These are phyloP conservation scores for Scalopus aquaticus DNA, from an alignment of 2,113 vertebrate species.

Conservation along the genomic window DNA sequence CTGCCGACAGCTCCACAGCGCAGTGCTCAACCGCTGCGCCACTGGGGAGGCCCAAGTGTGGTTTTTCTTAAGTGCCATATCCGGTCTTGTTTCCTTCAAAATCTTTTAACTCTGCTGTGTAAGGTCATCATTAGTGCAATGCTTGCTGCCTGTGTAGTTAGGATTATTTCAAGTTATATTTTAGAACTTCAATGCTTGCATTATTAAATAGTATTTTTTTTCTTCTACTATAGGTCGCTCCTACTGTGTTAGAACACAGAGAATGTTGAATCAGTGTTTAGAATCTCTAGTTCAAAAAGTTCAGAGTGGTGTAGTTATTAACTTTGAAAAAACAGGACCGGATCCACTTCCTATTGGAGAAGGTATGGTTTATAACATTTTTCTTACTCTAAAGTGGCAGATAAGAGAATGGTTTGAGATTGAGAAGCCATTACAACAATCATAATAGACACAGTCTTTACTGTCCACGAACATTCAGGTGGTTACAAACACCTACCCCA, in stretches of 20 bases:
- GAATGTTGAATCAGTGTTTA: conserved; percentile 91
- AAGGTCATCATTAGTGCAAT: neutral
- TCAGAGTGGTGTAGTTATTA: conserved; percentile 91
- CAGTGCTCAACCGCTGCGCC: too few species aligned
- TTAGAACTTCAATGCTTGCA: conserved; percentile 39
- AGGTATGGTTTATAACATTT: conserved; percentile 80
- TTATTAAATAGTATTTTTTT: too few species aligned
- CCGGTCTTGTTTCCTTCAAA: conserved; percentile 21
- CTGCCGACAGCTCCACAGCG: too few species aligned
- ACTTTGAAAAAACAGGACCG: conserved; percentile 91
- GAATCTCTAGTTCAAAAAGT: conserved; percentile 91
- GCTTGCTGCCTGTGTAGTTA: conserved; percentile 11
- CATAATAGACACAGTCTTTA: neutral
- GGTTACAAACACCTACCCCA: neutral
- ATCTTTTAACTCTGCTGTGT: neutral
- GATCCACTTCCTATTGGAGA: conserved; percentile 87
- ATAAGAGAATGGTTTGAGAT: neutral
- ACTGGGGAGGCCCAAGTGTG: too few species aligned
- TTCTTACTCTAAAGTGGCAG: neutral
- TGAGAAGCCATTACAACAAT: neutral
- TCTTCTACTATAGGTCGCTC: conserved; percentile 85
- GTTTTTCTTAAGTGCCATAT: neutral
- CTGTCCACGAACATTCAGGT: neutral
- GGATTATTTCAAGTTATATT: conserved; percentile 4
- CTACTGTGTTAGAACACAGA: conserved; percentile 89